phyloP scores from a whole-genome alignment of 1,140 invertebrate genomes.

The Stenopsyche tienmushanensis region DNA sequence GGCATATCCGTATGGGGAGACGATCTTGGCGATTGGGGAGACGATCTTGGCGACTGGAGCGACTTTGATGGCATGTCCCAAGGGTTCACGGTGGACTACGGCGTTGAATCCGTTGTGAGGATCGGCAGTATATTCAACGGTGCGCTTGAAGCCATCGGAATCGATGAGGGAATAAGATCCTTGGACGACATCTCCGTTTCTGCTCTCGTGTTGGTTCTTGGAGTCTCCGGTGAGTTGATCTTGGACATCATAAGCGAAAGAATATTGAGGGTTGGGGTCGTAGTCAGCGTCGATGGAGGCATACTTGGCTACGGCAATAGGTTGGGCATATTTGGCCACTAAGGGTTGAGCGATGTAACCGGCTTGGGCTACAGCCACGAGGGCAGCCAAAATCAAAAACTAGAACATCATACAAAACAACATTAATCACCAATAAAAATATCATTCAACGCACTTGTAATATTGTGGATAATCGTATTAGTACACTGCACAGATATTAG shows the following conservation, averaged over 20 bases:
- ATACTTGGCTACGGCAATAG: conserved; percentile 44
- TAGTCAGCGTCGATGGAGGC: conserved; percentile 53
- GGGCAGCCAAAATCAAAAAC: conserved; percentile 51
- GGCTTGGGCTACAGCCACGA: conserved; percentile 49
- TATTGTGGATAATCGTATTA: no score
- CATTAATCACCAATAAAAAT: not conserved
- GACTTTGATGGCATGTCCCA: conserved; percentile 39
- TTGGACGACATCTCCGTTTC: conserved; percentile 58
- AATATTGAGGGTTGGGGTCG: conserved; percentile 58
- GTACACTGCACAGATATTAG: no score
- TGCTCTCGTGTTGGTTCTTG: conserved; percentile 59
- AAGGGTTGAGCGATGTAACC: conserved; percentile 40
- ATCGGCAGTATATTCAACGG: conserved; percentile 61
- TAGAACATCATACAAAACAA: conserved; percentile 39
- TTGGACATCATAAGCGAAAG: conserved; percentile 59
- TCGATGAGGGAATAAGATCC: conserved; percentile 57
- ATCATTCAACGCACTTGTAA: not conserved
- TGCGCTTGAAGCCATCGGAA: conserved; percentile 58
- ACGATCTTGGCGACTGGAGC: conserved; percentile 44
- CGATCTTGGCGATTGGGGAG: conserved; percentile 23
- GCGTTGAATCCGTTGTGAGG: conserved; percentile 55
- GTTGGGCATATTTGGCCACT: conserved; percentile 46
- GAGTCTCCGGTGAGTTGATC: conserved; percentile 61
- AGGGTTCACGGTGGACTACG: conserved; percentile 47
- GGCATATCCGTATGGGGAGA: conserved; percentile 2